phyloP scores from a whole-genome alignment of 2,113 vertebrate genomes.

The Chascanopsetta lugubris region DNA sequence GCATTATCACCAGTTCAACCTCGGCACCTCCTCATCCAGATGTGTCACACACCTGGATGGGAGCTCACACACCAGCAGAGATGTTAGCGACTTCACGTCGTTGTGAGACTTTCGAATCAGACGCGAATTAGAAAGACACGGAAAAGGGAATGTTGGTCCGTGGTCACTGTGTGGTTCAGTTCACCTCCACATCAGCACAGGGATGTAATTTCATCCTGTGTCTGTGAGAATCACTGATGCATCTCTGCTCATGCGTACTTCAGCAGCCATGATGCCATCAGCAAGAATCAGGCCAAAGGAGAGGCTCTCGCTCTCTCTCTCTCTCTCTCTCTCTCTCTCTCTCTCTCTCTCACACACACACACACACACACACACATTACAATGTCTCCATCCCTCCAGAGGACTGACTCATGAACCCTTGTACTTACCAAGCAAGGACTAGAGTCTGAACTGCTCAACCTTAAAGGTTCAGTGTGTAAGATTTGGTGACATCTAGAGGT shows the following conservation, averaged over 20 bases:
- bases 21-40: slow-evolving; percentile 47
- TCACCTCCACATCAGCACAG: slow-evolving; percentile 35
- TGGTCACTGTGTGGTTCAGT: not conserved
- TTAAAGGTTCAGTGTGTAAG: too few species aligned
- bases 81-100: too few species aligned
- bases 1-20: slow-evolving; percentile 75
- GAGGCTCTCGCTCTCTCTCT: not conserved
- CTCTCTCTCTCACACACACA: not conserved
- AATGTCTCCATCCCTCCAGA: too few species aligned
- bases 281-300: slow-evolving; percentile 37
- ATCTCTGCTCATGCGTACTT: slow-evolving; percentile 53
- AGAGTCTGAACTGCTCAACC: too few species aligned
- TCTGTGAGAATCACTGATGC: slow-evolving; percentile 36
- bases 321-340: not conserved
- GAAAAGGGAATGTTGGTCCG: not conserved
- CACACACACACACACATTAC: slow-evolving; percentile 1
- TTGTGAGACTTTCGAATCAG: too few species aligned
- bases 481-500: too few species aligned
- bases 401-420: too few species aligned
- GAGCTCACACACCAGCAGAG: slow-evolving; percentile 36
- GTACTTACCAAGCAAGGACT: too few species aligned
- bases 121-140: not conserved
- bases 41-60: slow-evolving; percentile 38
- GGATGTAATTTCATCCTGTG: slow-evolving; percentile 40
- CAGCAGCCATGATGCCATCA: slow-evolving; percentile 52